Evolutionary conservation across 2,113 vertebrate genomes (phyloP), one percentile per base, ranked within the genome.

Genomic region (Thymallus thymallus): DNA sequence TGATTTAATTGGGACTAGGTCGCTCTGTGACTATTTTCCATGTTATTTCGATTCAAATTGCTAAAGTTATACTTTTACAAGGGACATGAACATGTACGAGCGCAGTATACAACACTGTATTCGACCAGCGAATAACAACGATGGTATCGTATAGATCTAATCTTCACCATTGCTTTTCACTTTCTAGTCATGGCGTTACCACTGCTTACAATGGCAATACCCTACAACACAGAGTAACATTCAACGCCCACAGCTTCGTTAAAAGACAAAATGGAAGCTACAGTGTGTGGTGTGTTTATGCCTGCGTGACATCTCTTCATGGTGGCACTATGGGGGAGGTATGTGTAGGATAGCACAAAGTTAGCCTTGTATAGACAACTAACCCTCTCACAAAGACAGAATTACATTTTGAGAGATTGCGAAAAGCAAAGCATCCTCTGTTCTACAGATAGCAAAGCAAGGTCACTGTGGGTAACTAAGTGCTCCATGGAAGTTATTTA

Each of bases 301-400:
- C 73, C 65, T 61, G 73, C 65, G 73, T 75, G 73, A 60, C 55
- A 46, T 60, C 22, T 75, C 68, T 45, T 75, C 32, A 46, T 46
- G 66, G 73, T 69, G 65, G 65, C 55, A 60, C 29, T 63, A 45
- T 51, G 58, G 58, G 56, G 56, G 73, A 69, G 56, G 32, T 75
- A 13, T 69, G 24, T 69, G 67, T 62, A 60, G 67, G 58, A 74
- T 26, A 69, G 35, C 18, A 62, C 56, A 46, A 63, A 23, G 74
- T 69, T 48, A 69, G 14, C 35, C 67, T 62, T 26, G 24, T 55
- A 51, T 51, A 66, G 10, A 60, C 55, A 68, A n/a, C 46, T 22
- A 66, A 67, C 20, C 72, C 10, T n/a, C 12, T 16, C 35, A 73
- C 45, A 26, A 66, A 55, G 41, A 66, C 63, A 41, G 64, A 23